These are phyloP conservation scores for Physeter macrocephalus DNA, from an alignment of 2,113 vertebrate species.

Conservation along the genomic window DNA sequence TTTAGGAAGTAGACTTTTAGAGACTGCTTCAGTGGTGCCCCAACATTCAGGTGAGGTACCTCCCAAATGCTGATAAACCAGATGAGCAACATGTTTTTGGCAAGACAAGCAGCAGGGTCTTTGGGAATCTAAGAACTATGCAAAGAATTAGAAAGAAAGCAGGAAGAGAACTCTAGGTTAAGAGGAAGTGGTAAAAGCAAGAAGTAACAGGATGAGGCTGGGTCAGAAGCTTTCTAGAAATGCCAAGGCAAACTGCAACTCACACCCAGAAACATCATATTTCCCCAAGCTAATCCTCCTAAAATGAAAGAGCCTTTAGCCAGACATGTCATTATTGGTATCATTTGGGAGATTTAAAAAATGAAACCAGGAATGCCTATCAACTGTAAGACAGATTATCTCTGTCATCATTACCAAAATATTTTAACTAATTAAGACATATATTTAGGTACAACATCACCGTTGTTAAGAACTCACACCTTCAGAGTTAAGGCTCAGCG, in stretches of 20 bases:
- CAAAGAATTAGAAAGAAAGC: background rate
- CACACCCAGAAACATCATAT: background rate
- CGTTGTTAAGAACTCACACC: background rate
- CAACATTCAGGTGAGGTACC: background rate
- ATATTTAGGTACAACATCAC: background rate
- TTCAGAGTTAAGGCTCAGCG: background rate
- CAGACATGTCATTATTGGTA: background rate
- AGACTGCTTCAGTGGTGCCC: background rate
- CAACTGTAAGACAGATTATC: background rate
- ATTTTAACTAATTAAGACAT: background rate
- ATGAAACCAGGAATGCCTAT: background rate
- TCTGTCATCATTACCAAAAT: background rate
- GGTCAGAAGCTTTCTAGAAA: slow-evolving; percentile 57
- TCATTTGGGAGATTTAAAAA: background rate
- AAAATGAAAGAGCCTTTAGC: background rate
- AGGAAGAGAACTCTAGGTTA: slow-evolving; percentile 43
- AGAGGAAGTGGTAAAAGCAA: slow-evolving; percentile 65
- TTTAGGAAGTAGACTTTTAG: background rate
- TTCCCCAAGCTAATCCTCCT: background rate
- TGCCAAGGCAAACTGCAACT: background rate
- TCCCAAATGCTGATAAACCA: background rate
- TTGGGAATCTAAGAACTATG: background rate
- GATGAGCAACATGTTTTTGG: background rate
- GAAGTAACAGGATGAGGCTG: slow-evolving; percentile 25
- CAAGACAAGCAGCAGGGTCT: background rate